A percentile compares a stretch with the other conserved stretches of the same genome.
Evolutionary conservation across 92 coral and sea anemone genomes (phyloP).

Genomic region (Siderastrea siderea): DNA sequence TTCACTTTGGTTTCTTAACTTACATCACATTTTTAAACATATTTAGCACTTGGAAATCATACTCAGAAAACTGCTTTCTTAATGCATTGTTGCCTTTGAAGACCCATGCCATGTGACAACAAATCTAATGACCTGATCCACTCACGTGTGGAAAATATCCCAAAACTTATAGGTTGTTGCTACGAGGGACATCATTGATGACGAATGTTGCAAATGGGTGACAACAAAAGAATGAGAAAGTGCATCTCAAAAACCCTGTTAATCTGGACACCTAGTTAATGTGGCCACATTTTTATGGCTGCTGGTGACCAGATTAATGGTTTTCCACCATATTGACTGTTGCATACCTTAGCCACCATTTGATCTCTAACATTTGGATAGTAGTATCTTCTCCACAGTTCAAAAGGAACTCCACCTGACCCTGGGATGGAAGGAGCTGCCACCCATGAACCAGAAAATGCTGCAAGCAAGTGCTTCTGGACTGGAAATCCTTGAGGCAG

Average conservation of each 20-base stretch:
- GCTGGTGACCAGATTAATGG: not conserved
- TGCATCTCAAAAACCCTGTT: not conserved
- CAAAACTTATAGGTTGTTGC: no score
- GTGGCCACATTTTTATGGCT: not conserved
- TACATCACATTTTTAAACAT: no score
- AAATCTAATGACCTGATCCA: no score
- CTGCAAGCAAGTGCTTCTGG: conserved; percentile 90
- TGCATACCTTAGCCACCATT: conserved; percentile 94
- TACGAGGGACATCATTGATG: no score
- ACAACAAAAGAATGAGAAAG: not conserved
- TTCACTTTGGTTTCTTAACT: no score
- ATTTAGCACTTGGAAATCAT: no score
- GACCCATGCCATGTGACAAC: no score
- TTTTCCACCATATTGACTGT: not conserved
- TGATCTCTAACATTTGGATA: conserved; percentile 98
- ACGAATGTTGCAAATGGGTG: no score
- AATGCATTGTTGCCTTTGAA: no score
- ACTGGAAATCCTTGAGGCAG: conserved; percentile 92
- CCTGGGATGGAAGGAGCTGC: conserved; percentile 74
- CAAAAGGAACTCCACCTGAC: conserved; percentile 91
- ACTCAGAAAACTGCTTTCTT: no score
- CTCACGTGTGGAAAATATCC: no score
- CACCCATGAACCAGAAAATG: conserved; percentile 94
- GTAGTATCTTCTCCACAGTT: conserved; percentile 96
- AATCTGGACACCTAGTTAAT: not conserved